Conservation (phyloP, 2,888 invertebrate species). For the Trichogramma evanescens region DNA sequence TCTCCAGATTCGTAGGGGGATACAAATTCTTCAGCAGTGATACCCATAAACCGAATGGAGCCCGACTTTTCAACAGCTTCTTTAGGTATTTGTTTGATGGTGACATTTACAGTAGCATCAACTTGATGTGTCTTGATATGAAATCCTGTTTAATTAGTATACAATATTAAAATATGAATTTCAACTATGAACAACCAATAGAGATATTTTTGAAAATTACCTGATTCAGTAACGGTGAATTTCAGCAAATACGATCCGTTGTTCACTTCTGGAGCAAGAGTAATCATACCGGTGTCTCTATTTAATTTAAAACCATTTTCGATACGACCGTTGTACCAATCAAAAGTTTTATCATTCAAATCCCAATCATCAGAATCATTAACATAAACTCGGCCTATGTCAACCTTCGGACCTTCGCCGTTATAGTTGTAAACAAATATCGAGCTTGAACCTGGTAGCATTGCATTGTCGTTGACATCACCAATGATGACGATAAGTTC, state of each 20-base stretch:
- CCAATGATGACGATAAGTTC: constrained; percentile 85
- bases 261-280: constrained; percentile 69
- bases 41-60: constrained; percentile 75
- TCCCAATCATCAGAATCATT: constrained; percentile 97
- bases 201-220: constrained; percentile 26
- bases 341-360: constrained; percentile 80
- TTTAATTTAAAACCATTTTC: constrained; percentile 69
- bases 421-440: constrained; percentile 94
- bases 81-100: constrained; percentile 79
- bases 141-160: neutral
- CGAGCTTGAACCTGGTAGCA: constrained; percentile 78
- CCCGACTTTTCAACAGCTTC: constrained; percentile 90
- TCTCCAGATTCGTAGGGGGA: constrained; percentile 53
- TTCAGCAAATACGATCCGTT: constrained; percentile 69
- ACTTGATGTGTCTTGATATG: constrained; percentile 61
- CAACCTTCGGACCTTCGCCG: constrained; percentile 71
- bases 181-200: neutral
- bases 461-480: constrained; percentile 88
- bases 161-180: neutral
- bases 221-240: constrained; percentile 69
- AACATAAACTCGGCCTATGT: constrained; percentile 88
- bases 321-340: constrained; percentile 56
- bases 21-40: constrained; percentile 82
- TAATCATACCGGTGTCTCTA: constrained; percentile 76
- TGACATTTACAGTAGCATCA: constrained; percentile 77